Conservation (phyloP, 1,140 invertebrate species). For the Mercenaria mercenaria region DNA sequence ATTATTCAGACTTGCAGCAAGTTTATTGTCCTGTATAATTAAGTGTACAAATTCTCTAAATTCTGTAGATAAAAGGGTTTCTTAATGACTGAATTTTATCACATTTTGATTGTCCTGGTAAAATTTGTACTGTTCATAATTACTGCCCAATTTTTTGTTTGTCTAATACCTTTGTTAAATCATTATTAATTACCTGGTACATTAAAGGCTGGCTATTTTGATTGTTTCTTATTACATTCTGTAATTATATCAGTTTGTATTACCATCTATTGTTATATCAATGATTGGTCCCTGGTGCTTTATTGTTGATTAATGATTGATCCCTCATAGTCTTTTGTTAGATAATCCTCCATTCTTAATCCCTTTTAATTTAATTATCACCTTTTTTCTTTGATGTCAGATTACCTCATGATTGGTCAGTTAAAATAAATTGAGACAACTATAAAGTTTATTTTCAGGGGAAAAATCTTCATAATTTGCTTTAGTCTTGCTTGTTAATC, state of each 20-base stretch:
- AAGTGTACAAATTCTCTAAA: no score
- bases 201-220: no score
- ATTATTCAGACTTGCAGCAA: no score
- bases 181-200: no score
- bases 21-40: no score
- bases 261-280: neutral
- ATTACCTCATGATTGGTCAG: neutral
- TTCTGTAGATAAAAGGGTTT: no score
- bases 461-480: neutral
- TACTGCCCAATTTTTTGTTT: no score
- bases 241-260: neutral
- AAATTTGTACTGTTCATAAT: no score
- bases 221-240: neutral
- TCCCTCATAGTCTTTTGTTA: neutral
- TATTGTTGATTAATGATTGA: neutral
- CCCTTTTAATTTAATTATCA: neutral
- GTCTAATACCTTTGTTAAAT: no score
- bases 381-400: conserved; percentile 20
- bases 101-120: no score
- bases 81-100: no score
- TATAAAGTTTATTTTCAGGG: neutral
- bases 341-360: neutral
- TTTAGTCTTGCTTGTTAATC: no score
- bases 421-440: neutral
- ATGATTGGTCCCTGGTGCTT: conserved; percentile 5